phyloP scores from a whole-genome alignment of 2,888 invertebrate species.

The Napeogenes sylphis region DNA sequence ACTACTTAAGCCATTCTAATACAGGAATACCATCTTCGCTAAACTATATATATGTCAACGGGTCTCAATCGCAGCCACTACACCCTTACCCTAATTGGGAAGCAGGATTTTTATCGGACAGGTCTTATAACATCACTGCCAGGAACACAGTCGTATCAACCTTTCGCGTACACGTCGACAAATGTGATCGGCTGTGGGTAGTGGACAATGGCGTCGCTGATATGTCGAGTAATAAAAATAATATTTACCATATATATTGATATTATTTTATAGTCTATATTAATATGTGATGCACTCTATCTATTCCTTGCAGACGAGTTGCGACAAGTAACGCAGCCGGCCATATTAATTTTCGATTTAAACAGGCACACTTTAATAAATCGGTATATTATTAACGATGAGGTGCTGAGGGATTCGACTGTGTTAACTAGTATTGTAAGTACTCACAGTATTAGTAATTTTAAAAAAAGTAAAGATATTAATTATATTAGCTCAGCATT shows the following conservation, averaged over 20 bases:
- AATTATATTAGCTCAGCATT: not conserved
- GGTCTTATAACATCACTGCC: constrained; percentile 45
- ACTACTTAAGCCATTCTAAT: not conserved
- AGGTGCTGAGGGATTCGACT: constrained; percentile 80
- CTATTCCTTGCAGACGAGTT: constrained; percentile 48
- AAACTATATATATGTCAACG: constrained; percentile 75
- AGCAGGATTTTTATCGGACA: constrained; percentile 82
- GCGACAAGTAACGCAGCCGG: constrained; percentile 76
- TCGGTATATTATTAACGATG: constrained; percentile 78
- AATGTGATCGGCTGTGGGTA: constrained; percentile 86
- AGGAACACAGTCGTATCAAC: constrained; percentile 82
- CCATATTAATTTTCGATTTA: constrained; percentile 83
- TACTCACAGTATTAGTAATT: constrained; percentile 25
- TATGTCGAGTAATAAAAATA: constrained; percentile 73
- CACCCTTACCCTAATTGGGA: constrained; percentile 86
- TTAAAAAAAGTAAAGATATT: not conserved
- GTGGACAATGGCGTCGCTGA: constrained; percentile 86
- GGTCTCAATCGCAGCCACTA: constrained; percentile 80
- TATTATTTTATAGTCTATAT: too few species aligned
- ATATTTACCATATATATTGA: not conserved
- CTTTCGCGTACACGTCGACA: constrained; percentile 83
- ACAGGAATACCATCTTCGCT: constrained; percentile 56
- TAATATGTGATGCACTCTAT: too few species aligned
- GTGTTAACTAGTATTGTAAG: constrained; percentile 86
- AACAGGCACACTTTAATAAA: constrained; percentile 81